These are phyloP conservation scores for Lepidurus couesii DNA, from an alignment of 1,140 invertebrate genomes.

Conservation along the genomic window DNA sequence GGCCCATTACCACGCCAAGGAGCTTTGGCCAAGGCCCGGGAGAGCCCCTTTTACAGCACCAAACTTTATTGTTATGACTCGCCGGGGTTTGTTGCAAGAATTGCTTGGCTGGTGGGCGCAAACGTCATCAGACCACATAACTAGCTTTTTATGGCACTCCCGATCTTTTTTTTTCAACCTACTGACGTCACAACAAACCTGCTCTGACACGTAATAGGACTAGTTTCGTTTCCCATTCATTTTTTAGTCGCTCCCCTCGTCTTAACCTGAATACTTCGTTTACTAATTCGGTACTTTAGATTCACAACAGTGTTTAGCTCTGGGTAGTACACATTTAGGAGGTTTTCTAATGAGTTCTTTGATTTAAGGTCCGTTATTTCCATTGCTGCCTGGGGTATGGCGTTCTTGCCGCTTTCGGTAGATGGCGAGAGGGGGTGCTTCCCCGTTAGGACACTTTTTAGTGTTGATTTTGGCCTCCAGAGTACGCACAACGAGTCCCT, in stretches of 20 bases:
- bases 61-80: conserved; percentile 22
- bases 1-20: conserved; percentile 20
- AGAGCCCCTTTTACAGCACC: conserved; percentile 5
- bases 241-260: neutral
- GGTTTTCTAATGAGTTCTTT: too few species aligned
- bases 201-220: neutral
- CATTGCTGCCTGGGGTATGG: too few species aligned
- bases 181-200: conserved; percentile 1
- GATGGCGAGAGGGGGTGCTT: too few species aligned
- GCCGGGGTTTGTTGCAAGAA: conserved; percentile 17
- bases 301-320: too few species aligned
- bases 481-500: too few species aligned
- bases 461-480: too few species aligned
- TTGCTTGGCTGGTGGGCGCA: neutral
- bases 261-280: too few species aligned
- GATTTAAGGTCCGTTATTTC: too few species aligned
- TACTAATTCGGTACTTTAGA: too few species aligned
- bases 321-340: too few species aligned
- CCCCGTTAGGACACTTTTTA: too few species aligned
- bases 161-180: neutral
- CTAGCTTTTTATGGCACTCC: neutral
- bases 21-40: conserved; percentile 12
- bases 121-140: conserved; percentile 10
- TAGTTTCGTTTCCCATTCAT: neutral
- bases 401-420: too few species aligned